Percentiles rank a stretch among this genome's conserved stretches.
These are phyloP conservation scores for Tachysurus vachellii DNA, from an alignment of 2,113 vertebrate genomes.

Conservation along the genomic window DNA sequence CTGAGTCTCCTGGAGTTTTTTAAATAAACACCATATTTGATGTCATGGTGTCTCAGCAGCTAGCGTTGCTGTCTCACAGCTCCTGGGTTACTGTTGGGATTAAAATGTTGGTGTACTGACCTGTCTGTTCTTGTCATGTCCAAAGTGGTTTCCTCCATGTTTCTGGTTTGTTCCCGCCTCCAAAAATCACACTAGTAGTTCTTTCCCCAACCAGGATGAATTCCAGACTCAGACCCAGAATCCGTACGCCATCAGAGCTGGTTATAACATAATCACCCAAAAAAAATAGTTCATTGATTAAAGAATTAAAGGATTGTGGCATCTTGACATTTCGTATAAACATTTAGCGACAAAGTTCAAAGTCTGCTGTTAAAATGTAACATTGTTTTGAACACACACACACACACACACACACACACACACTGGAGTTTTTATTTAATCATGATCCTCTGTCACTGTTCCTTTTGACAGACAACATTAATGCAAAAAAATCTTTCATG, in stretches of 20 bases:
- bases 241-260: neutral
- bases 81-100: neutral
- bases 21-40: no score
- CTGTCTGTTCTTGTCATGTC: no score
- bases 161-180: neutral
- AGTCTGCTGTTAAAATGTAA: neutral
- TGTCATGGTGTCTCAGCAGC: no score
- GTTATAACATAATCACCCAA: neutral
- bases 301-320: no score
- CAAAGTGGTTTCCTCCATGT: neutral
- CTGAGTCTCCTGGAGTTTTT: no score
- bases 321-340: no score
- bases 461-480: neutral
- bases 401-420: constrained; percentile 13
- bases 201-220: no score
- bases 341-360: no score
- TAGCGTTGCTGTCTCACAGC: neutral
- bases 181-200: no score
- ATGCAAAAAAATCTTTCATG: neutral
- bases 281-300: no score
- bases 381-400: neutral
- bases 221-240: no score
- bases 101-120: neutral
- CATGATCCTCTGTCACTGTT: neutral
- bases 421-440: neutral